These are phyloP conservation scores for Euwallacea similis DNA, from an alignment of 1,140 invertebrate species.

Conservation along the genomic window DNA sequence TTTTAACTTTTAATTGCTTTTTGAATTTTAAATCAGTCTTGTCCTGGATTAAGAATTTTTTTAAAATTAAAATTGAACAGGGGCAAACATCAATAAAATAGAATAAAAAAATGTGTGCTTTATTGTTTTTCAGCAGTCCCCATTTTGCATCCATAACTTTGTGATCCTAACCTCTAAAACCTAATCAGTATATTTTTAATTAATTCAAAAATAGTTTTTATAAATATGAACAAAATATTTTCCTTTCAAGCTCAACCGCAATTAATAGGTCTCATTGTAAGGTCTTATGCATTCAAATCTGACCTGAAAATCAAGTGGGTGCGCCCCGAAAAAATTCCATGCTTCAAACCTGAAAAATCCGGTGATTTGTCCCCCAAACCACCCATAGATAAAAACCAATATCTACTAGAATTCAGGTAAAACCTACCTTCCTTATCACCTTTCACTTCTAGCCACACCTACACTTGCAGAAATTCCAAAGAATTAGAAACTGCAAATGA, in stretches of 20 bases:
- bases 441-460: background rate
- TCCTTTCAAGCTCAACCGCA: background rate
- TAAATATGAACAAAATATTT: constrained; percentile 19
- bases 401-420: constrained; percentile 49
- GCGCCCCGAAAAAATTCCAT: constrained; percentile 60
- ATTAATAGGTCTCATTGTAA: constrained; percentile 3
- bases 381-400: constrained; percentile 52
- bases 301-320: constrained; percentile 67
- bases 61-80: no score
- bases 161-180: no score
- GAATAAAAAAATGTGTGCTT: no score
- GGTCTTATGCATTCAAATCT: constrained; percentile 58
- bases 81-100: no score
- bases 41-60: no score
- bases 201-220: no score
- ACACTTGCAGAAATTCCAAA: constrained; percentile 51
- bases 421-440: background rate
- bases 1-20: no score
- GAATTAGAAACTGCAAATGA: constrained; percentile 61
- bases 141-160: no score
- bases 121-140: no score
- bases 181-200: no score
- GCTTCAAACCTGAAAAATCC: constrained; percentile 58
- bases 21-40: no score
- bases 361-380: constrained; percentile 60